Conservation (phyloP, 1,140 invertebrate genomes). For the Metopolophium dirhodum region DNA sequence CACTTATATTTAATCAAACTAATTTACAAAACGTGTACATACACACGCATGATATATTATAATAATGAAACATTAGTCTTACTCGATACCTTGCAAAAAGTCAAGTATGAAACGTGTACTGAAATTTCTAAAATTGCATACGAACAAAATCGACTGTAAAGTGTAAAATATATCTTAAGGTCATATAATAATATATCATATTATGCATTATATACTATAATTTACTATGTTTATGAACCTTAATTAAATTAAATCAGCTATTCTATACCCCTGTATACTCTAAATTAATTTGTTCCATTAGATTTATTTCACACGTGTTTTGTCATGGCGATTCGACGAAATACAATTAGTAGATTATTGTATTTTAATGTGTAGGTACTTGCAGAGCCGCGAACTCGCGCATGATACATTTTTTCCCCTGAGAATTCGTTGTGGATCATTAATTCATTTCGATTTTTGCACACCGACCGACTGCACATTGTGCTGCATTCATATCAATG, state of each 20-base stretch:
- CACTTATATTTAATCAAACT: not conserved
- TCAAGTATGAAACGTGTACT: not conserved
- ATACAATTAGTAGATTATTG: not conserved
- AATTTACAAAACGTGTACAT: not conserved
- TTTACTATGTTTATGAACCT: not conserved
- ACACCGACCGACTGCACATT: not conserved
- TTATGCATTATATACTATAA: not conserved
- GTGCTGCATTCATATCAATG: not conserved
- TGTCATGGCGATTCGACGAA: not conserved
- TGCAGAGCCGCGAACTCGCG: not conserved
- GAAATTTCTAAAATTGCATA: not conserved
- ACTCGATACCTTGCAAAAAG: not conserved
- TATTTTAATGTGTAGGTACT: not conserved
- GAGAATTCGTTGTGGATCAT: constrained; percentile 29
- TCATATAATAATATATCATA: not conserved
- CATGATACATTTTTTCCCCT: not conserved
- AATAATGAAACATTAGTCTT: not conserved
- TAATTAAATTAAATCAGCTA: not conserved
- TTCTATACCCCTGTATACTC: not conserved
- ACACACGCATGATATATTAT: not conserved
- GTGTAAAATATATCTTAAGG: not conserved
- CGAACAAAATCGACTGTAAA: not conserved
- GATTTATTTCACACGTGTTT: not conserved
- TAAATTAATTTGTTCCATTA: constrained; percentile 41
- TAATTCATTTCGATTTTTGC: constrained; percentile 22